A percentile compares a stretch with the other conserved stretches of the same genome.
phyloP scores from a whole-genome alignment of 2,888 invertebrate genomes.

The Encarsia formosa region DNA sequence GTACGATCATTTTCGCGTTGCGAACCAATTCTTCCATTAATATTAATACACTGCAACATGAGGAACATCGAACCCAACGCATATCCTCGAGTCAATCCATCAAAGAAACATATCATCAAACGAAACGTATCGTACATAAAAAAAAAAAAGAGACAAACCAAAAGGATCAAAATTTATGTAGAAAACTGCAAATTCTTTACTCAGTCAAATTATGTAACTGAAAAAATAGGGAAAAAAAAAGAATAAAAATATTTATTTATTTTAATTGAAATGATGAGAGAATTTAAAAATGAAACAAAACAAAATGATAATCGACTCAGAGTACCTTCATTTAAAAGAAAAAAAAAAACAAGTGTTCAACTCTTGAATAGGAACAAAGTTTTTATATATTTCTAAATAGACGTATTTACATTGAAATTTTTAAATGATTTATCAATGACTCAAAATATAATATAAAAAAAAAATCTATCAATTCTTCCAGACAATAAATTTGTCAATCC shows the following conservation, averaged over 20 bases:
- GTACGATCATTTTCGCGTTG: background rate
- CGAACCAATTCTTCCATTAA: constrained; percentile 23
- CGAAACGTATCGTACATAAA: constrained; percentile 6
- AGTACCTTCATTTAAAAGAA: constrained; percentile 17
- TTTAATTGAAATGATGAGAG: constrained; percentile 1
- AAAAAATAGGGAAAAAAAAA: background rate
- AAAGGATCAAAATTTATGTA: constrained; percentile 6
- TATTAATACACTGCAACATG: constrained; percentile 14
- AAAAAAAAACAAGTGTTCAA: background rate
- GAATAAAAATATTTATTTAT: constrained; percentile 11
- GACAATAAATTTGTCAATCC: constrained; percentile 19
- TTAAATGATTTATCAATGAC: constrained; percentile 19
- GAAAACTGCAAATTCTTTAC: constrained; percentile 1
- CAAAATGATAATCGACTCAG: constrained; percentile 8
- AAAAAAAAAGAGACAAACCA: background rate
- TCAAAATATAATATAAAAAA: background rate
- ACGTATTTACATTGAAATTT: constrained; percentile 24
- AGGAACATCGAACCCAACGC: constrained; percentile 27
- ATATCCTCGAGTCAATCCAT: constrained; percentile 26
- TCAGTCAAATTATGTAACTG: too few species aligned
- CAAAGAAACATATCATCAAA: constrained; percentile 26
- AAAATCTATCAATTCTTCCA: constrained; percentile 1
- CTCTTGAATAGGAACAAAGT: constrained; percentile 16
- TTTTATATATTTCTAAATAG: constrained; percentile 27
- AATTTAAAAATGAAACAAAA: background rate